Percentiles rank a stretch among this genome's conserved stretches.
Evolutionary conservation across 1,140 invertebrate species (phyloP).

Genomic region (Branchinecta lynchi): DNA sequence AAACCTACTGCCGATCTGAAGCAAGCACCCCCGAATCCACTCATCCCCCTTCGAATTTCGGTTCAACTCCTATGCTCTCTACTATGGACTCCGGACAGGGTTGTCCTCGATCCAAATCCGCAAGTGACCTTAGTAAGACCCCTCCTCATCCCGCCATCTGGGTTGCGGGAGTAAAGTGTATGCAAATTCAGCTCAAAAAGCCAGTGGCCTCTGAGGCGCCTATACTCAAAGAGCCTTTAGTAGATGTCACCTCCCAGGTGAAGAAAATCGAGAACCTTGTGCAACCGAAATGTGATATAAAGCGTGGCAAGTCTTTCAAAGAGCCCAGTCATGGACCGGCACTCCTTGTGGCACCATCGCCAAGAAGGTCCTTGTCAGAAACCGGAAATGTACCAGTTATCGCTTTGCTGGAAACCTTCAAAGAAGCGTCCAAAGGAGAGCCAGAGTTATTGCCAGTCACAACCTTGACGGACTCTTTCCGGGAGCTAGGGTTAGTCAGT

Average conservation of each 20-base stretch:
- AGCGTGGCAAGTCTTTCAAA: neutral
- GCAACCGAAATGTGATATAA: neutral
- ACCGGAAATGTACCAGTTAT: too few species aligned
- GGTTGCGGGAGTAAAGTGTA: neutral
- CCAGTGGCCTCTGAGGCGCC: neutral
- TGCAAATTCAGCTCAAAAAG: neutral
- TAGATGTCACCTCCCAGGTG: neutral
- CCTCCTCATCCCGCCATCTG: neutral
- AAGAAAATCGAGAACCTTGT: neutral
- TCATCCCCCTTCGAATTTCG: neutral
- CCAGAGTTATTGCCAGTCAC: too few species aligned
- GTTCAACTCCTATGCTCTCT: neutral
- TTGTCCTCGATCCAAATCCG: neutral
- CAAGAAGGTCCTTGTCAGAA: too few species aligned
- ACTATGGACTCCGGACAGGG: neutral
- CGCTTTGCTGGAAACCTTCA: too few species aligned
- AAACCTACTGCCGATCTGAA: neutral
- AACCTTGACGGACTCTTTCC: too few species aligned
- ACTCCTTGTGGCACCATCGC: too few species aligned
- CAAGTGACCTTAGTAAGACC: neutral
- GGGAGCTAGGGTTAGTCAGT: too few species aligned
- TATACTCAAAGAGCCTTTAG: neutral
- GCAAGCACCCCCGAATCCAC: neutral
- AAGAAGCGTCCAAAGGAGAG: too few species aligned
- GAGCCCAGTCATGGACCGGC: neutral